These are phyloP conservation scores for Orthosia gothica DNA, from an alignment of 2,888 invertebrate genomes.

Conservation along the genomic window DNA sequence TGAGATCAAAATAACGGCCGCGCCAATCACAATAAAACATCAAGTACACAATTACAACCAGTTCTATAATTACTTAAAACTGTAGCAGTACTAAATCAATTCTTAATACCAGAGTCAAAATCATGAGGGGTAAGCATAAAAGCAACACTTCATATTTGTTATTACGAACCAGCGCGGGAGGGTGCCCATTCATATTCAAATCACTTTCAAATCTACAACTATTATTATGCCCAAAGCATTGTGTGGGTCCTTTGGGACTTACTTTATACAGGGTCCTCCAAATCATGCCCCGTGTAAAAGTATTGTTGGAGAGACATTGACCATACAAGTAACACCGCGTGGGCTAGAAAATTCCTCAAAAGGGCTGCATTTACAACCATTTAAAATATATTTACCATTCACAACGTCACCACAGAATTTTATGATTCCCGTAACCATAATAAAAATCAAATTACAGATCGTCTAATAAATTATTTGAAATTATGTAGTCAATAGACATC, in stretches of 20 bases:
- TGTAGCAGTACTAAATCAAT: constrained; percentile 83
- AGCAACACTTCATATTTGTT: constrained; percentile 91
- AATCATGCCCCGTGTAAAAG: constrained; percentile 86
- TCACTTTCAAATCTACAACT: constrained; percentile 91
- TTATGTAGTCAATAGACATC: constrained; percentile 81
- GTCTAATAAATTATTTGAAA: constrained; percentile 78
- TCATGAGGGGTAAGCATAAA: constrained; percentile 86
- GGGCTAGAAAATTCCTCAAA: constrained; percentile 81
- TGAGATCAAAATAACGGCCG: constrained; percentile 65
- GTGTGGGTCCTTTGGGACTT: constrained; percentile 89
- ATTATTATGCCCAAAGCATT: constrained; percentile 89
- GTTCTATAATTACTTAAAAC: constrained; percentile 85
- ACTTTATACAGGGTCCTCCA: constrained; percentile 89
- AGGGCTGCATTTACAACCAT: constrained; percentile 88
- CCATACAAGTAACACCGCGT: constrained; percentile 72
- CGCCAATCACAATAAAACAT: constrained; percentile 68
- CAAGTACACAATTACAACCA: constrained; percentile 64
- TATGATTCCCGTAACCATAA: constrained; percentile 80
- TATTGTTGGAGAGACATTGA: constrained; percentile 81
- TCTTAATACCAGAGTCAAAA: constrained; percentile 87
- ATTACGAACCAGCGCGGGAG: constrained; percentile 89
- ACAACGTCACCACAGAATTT: constrained; percentile 80
- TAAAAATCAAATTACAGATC: constrained; percentile 76
- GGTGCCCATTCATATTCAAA: constrained; percentile 91
- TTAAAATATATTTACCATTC: constrained; percentile 86